A percentile compares a stretch with the other conserved stretches of the same genome.
Evolutionary conservation across 2,113 vertebrate species (phyloP).

Genomic region (Rutilus rutilus): DNA sequence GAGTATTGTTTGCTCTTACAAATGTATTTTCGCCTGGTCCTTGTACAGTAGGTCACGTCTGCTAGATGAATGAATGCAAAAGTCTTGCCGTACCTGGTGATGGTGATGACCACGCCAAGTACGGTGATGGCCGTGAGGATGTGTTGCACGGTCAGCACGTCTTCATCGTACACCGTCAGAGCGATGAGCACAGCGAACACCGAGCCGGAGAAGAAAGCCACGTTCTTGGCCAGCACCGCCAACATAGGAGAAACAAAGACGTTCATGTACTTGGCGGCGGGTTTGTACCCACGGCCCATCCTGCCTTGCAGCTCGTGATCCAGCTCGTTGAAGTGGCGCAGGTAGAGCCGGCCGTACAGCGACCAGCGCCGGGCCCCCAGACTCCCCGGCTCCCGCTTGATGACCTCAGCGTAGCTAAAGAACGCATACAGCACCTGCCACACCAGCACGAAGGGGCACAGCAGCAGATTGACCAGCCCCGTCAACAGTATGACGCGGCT

Average conservation of each 20-base stretch:
- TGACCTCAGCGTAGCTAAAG: constrained; percentile 97
- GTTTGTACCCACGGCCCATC: constrained; percentile 94
- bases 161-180: constrained; percentile 96
- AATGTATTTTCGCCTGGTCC: neutral
- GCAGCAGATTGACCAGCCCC: constrained; percentile 92
- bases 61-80: neutral
- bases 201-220: constrained; percentile 96
- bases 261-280: constrained; percentile 98
- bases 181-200: constrained; percentile 95
- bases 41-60: neutral
- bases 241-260: constrained; percentile 93
- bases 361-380: constrained; percentile 97
- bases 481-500: constrained; percentile 93
- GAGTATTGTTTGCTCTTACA: neutral
- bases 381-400: constrained; percentile 94
- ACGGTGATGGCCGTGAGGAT: constrained; percentile 94
- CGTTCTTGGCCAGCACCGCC: constrained; percentile 93
- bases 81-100: constrained; percentile 85
- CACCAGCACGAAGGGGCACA: constrained; percentile 95
- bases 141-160: constrained; percentile 92
- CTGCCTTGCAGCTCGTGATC: constrained; percentile 95
- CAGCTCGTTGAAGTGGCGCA: constrained; percentile 96
- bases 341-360: constrained; percentile 93
- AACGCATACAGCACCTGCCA: constrained; percentile 99
- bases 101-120: constrained; percentile 90